These are phyloP conservation scores for Tragulus kanchil DNA, from an alignment of 2,113 vertebrate species.

Conservation along the genomic window DNA sequence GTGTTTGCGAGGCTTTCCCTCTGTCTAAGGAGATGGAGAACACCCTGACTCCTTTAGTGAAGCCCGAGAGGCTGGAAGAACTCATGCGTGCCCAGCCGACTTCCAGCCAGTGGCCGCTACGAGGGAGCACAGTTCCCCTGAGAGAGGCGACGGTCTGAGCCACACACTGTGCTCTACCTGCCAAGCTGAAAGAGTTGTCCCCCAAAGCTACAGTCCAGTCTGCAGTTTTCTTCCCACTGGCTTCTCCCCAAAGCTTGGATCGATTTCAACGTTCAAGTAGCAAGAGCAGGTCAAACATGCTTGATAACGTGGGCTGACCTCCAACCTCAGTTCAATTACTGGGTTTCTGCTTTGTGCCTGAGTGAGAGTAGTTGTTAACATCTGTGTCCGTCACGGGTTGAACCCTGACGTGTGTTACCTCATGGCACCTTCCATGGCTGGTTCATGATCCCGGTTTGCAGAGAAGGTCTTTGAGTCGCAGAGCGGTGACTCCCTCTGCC, in stretches of 20 bases:
- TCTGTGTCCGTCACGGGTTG: neutral
- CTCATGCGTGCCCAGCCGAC: accelerated
- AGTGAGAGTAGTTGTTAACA: neutral
- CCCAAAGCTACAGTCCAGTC: neutral
- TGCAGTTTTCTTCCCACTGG: neutral
- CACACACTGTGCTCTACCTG: neutral
- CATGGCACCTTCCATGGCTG: neutral
- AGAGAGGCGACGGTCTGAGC: accelerated
- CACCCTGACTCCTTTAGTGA: neutral
- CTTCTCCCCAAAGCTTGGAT: neutral
- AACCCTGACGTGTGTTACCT: neutral
- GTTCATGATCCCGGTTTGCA: neutral
- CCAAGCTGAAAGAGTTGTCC: neutral
- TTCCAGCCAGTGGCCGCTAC: neutral
- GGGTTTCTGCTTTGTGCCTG: neutral
- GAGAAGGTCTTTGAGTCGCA: neutral
- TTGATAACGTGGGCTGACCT: neutral
- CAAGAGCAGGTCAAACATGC: neutral
- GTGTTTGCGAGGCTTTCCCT: accelerated
- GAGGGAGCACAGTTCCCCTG: accelerated
- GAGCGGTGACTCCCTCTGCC: neutral
- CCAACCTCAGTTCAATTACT: accelerated
- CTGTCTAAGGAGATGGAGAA: neutral
- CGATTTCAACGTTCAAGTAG: neutral
- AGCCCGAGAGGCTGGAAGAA: accelerated